Percentiles rank a stretch among this genome's conserved stretches.
phyloP scores from a whole-genome alignment of 2,888 invertebrate genomes.

The Ornithoptera alexandrae region DNA sequence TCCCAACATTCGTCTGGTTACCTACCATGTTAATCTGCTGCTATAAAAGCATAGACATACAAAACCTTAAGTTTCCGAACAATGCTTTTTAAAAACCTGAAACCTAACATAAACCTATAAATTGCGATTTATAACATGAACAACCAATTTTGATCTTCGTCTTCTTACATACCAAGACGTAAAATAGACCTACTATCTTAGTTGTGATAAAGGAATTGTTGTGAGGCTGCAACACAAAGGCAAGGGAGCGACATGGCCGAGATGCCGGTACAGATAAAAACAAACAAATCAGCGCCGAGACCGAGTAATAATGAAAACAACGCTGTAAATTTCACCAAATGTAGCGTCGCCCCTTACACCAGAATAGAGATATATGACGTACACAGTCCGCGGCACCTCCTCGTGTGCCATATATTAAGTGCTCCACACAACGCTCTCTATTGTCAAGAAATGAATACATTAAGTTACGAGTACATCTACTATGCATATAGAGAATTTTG shows the following conservation, averaged over 20 bases:
- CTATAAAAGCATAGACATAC: too few relatives aligned
- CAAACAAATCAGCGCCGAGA: conserved; percentile 41
- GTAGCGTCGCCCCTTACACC: conserved; percentile 32
- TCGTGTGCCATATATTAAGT: not conserved
- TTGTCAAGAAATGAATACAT: too few relatives aligned
- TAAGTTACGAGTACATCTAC: too few relatives aligned
- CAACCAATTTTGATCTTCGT: too few relatives aligned
- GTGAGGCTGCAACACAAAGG: not conserved
- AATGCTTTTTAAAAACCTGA: too few relatives aligned
- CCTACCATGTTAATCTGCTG: too few relatives aligned
- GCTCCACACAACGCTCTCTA: conserved; percentile 1
- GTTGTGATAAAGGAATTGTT: not conserved
- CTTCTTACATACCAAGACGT: not conserved
- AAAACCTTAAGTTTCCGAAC: too few relatives aligned
- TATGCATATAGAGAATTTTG: too few relatives aligned
- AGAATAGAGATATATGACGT: conserved; percentile 22
- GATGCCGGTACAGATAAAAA: conserved; percentile 31
- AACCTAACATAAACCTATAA: too few relatives aligned
- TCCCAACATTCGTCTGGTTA: too few relatives aligned
- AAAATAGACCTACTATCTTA: not conserved
- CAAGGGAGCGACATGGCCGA: not conserved
- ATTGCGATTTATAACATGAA: too few relatives aligned
- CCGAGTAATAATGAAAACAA: conserved; percentile 51
- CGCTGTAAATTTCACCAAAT: conserved; percentile 46
- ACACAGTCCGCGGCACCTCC: conserved; percentile 11